Conservation (phyloP, 64 coral and sea anemone genomes). For the Catalaphyllia jardinei region DNA sequence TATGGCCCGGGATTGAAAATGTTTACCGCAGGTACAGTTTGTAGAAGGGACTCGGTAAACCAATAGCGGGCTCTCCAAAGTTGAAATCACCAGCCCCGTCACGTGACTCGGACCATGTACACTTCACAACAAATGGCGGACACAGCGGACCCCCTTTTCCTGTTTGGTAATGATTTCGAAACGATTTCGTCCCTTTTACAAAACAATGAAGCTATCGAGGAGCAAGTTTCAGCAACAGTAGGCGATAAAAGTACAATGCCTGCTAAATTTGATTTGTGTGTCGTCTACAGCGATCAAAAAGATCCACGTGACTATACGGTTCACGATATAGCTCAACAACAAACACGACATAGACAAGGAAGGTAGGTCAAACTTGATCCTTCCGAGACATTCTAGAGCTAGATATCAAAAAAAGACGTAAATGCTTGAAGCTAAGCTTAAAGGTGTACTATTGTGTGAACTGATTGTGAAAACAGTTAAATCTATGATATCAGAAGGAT, state of each 20-base stretch:
- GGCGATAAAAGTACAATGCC: conserved; percentile 27
- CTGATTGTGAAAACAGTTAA: too few relatives aligned
- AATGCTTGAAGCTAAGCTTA: too few relatives aligned
- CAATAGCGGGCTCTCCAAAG: conserved; percentile 29
- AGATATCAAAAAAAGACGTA: background rate
- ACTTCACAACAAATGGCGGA: conserved; percentile 43
- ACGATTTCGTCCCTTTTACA: conserved; percentile 52
- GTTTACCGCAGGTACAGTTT: background rate
- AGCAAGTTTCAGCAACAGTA: conserved; percentile 33
- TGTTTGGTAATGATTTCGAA: conserved; percentile 55
- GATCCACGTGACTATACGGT: too few relatives aligned
- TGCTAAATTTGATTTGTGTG: background rate
- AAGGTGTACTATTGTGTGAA: too few relatives aligned
- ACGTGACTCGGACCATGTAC: conserved; percentile 64
- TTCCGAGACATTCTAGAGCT: too few relatives aligned
- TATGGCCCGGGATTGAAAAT: too few relatives aligned
- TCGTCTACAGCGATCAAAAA: background rate
- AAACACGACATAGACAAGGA: too few relatives aligned
- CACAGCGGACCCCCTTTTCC: conserved; percentile 31
- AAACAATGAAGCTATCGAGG: conserved; percentile 22
- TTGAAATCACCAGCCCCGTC: conserved; percentile 48
- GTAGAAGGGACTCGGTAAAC: conserved; percentile 29
- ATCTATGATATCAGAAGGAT: too few relatives aligned
- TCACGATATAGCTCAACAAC: too few relatives aligned
- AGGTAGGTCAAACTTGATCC: background rate